Conservation (phyloP, 2,797 vertebrate genomes). For the Tauraco hartlaubi region DNA sequence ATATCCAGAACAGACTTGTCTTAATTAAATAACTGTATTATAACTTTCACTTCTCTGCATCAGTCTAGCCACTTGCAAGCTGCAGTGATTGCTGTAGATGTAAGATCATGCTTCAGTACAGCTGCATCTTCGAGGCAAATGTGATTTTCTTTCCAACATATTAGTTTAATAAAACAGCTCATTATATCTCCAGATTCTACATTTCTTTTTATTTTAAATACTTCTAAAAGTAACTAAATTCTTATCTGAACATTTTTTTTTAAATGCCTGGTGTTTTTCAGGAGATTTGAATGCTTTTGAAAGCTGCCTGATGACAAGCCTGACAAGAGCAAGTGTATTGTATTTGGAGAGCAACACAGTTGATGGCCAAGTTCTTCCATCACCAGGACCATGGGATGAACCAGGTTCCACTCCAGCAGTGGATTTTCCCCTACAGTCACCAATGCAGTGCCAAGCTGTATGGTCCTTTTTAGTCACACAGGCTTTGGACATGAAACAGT, state of each 20-base stretch:
- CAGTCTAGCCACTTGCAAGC: neutral
- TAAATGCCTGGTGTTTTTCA: neutral
- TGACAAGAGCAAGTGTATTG: neutral
- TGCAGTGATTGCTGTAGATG: neutral
- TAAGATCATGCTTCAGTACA: neutral
- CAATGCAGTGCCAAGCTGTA: neutral
- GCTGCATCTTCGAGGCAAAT: neutral
- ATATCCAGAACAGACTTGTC: neutral
- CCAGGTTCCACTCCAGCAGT: neutral
- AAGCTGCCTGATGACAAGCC: neutral
- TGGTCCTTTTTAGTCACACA: neutral
- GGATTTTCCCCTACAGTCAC: neutral
- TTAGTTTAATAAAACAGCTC: neutral
- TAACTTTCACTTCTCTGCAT: neutral
- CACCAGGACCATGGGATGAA: neutral
- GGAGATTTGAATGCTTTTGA: neutral
- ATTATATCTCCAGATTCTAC: accelerated
- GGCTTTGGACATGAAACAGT: neutral
- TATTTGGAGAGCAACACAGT: neutral
- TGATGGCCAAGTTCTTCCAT: neutral
- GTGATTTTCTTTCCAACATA: neutral
- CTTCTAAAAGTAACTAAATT: neutral
- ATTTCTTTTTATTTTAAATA: neutral
- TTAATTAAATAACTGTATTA: neutral
- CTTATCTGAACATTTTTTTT: neutral